Base-by-base conservation (phyloP, 2,888 invertebrate genomes). In the Gymnoscelis rufifasciata region DNA sequence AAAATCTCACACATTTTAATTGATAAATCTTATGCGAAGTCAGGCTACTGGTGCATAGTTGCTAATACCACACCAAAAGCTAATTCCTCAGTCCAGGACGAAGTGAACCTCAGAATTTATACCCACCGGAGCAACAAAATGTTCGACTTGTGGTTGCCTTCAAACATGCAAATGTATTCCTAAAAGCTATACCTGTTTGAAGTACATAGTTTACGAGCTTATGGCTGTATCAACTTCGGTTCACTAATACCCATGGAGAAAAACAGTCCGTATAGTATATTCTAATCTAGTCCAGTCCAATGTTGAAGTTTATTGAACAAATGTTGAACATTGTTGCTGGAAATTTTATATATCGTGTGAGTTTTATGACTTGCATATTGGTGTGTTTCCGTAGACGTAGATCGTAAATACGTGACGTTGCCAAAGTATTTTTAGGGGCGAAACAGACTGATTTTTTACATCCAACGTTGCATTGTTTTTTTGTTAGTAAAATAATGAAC, bases 221-320 rank as follows among this genome's bases (percentile, higher is more conserved):
- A 36, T 5, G 37, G 31, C 23, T 40, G 31, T 10, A 13, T 14
- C 36, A 43, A 49, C 38, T 41, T 42, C 33, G 24, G 45, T 42
- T 45, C 12, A 26, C 10, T 38, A 30, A 45, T 38, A 19, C 27
- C 31, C 23, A 7, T 43, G 40, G 33, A 44, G 37, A 54, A 60
- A 33, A 33, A 33, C 15, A 33, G 8, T 47, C 54, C 47, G 42
- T 47, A 50, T 43, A 50, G 49, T 51, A 48, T 48, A 44, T 47
- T 23, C 49, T 44, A 43, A 38, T 54, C 49, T 13, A 61, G 60
- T 54, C n/a, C n/a, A n/a, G n/a, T n/a, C n/a, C n/a, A 60, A 59
- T 60, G 53, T 53, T 53, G 33, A 46, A 48, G 53, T 46, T 53
- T 46, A 43, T 36, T 46, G 30, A 14, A n/a, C 13, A 8, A 31